These are phyloP conservation scores for Polyodon spathula DNA, from an alignment of 2,113 vertebrate genomes.

Conservation along the genomic window DNA sequence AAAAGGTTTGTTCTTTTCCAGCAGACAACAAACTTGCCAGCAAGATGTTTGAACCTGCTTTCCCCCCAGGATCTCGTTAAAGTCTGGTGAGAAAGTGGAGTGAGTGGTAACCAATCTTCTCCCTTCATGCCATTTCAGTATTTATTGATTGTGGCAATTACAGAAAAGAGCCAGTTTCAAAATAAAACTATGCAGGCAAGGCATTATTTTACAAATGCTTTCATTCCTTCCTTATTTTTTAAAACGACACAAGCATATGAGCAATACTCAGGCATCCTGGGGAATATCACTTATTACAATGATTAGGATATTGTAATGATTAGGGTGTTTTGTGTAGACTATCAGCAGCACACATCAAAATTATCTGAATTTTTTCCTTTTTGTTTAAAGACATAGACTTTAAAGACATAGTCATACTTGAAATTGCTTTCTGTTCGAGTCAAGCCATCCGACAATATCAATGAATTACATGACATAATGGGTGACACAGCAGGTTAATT, in stretches of 20 bases:
- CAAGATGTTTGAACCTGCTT: background rate
- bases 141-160: background rate
- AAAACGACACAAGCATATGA: background rate
- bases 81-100: conserved; percentile 8
- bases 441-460: no score
- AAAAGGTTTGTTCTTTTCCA: conserved; percentile 6
- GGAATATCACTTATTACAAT: no score
- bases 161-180: background rate
- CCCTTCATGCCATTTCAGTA: background rate
- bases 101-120: background rate
- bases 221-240: background rate
- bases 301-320: no score
- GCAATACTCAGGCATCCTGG: no score
- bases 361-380: no score
- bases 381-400: no score
- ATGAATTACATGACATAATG: no score
- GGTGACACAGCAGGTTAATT: no score
- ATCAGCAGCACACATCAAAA: no score
- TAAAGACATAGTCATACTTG: no score
- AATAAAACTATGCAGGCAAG: background rate
- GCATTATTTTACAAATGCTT: background rate
- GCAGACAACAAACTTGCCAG: background rate
- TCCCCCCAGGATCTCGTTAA: conserved; percentile 18
- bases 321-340: no score
- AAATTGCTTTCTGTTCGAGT: no score